These are phyloP conservation scores for Petrosia ficiformis DNA, from an alignment of 37 sponge, comb jelly and placozoan species.

Conservation along the genomic window DNA sequence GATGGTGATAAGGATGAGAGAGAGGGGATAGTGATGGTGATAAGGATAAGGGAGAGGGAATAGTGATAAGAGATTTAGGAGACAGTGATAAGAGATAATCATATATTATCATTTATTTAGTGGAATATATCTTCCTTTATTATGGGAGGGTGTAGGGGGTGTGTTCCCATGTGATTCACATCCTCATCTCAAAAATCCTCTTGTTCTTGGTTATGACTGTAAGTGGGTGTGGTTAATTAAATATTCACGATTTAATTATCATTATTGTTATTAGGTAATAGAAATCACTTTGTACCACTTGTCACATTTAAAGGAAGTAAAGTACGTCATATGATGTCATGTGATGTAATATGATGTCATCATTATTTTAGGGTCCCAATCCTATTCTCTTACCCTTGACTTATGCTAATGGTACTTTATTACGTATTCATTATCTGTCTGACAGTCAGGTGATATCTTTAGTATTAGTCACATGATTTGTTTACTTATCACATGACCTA, in stretches of 20 bases:
- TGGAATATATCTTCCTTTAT: slow-evolving; percentile 63
- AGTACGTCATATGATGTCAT: slow-evolving; percentile 2
- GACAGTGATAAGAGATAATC: no score
- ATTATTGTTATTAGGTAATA: slow-evolving; percentile 1
- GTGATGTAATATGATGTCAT: background rate
- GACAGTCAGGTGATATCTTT: slow-evolving; percentile 10
- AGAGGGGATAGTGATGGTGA: no score
- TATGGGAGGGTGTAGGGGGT: slow-evolving; percentile 36
- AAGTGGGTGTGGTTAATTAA: background rate
- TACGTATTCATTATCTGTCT: slow-evolving; percentile 41
- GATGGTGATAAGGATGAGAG: no score
- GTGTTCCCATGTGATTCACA: slow-evolving; percentile 39
- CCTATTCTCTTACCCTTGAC: slow-evolving; percentile 41
- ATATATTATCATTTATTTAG: slow-evolving; percentile 22
- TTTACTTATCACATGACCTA: background rate
- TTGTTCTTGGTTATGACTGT: slow-evolving; percentile 59
- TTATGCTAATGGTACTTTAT: background rate
- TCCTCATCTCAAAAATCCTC: slow-evolving; percentile 46
- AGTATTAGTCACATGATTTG: background rate
- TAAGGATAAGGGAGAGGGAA: no score
- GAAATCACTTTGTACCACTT: slow-evolving; percentile 39
- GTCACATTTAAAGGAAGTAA: slow-evolving; percentile 52
- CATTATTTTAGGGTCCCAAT: slow-evolving; percentile 40
- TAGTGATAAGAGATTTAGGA: no score
- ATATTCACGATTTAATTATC: background rate